phyloP scores from a whole-genome alignment of 1,140 invertebrate species.

The Rhynchophorus ferrugineus region DNA sequence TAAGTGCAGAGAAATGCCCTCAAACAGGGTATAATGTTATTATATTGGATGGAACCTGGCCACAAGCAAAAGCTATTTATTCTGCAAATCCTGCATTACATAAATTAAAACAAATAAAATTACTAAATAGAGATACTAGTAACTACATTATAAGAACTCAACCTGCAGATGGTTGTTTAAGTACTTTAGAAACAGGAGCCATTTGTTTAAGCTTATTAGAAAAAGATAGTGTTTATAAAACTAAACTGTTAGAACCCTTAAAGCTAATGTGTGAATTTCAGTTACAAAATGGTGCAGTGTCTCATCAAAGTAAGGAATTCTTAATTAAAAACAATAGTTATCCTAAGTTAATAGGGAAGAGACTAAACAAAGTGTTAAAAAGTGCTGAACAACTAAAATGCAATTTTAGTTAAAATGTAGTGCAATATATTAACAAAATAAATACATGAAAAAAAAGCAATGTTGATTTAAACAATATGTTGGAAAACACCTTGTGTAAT shows the following conservation, averaged over 20 bases:
- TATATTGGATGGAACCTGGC: slow-evolving; percentile 89
- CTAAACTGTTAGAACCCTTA: slow-evolving; percentile 68
- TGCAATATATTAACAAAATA: not conserved
- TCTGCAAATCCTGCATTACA: slow-evolving; percentile 62
- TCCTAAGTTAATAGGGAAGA: slow-evolving; percentile 73
- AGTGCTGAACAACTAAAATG: slow-evolving; percentile 24
- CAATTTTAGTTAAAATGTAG: not conserved
- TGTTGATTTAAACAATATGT: slow-evolving; percentile 49
- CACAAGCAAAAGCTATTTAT: slow-evolving; percentile 83
- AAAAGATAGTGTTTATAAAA: slow-evolving; percentile 53
- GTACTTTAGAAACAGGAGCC: slow-evolving; percentile 84
- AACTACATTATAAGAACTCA: slow-evolving; percentile 90
- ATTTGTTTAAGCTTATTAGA: slow-evolving; percentile 74
- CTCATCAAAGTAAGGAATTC: slow-evolving; percentile 88
- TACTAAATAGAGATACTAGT: slow-evolving; percentile 62
- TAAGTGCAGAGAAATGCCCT: slow-evolving; percentile 32
- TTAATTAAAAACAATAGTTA: slow-evolving; percentile 78
- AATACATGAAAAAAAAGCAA: not conserved
- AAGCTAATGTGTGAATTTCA: slow-evolving; percentile 79
- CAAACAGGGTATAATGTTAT: slow-evolving; percentile 63
- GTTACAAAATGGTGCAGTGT: slow-evolving; percentile 81
- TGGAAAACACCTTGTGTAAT: slow-evolving; percentile 88
- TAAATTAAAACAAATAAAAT: slow-evolving; percentile 64
- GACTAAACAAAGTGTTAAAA: slow-evolving; percentile 52
- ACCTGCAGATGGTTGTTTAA: slow-evolving; percentile 83